Evolutionary conservation across 2,797 vertebrate species (phyloP), one percentile per base, ranked within the genome.

Genomic region (Enteromius afrohamiltoni): DNA sequence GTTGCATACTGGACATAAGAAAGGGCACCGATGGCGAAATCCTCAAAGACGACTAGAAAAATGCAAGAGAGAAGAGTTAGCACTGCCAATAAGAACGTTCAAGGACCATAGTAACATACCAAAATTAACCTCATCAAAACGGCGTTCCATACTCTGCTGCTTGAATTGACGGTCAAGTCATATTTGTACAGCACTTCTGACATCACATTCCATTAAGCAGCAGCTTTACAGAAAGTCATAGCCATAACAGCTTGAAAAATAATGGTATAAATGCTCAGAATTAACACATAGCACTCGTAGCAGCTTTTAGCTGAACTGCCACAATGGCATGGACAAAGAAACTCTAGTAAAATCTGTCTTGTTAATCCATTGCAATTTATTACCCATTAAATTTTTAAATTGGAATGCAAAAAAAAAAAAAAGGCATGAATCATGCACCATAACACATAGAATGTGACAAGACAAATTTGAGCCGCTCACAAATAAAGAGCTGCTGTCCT

Each of bases 1-100:
- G 96, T 76, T 95, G 95, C 89, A 97, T 93, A 88, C 93, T 95
- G 47, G 96, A 94, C 70, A 97, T 93, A 47, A 98, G 92, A 86
- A 98, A 99, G 71, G 98, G 97, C 91, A 99, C 91, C 67, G 98
- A 96, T 0, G 98, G 96, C 17, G 98, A 98, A 88, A 99, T 98
- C 58, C 97, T 96, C 90, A 99, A 90, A 88, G 96, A 97, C 1
- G 98, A 98, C 98, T 99, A 91, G 13, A 58, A 26, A 19, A 7
- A 21, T 42, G 0, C 47, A 69, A 21, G 26, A 77, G 23, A 23
- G 16, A 49, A 47, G 17, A 45, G 4, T 19, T 49, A 13, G 3
- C 17, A 0, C 19, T 8, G 17, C 4, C 5, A n/a, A 13, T 1
- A 29, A 29, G 23, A 14, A 53, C 21, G 6, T 13, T 23, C 11